phyloP scores from a whole-genome alignment of 2,888 invertebrate genomes.

The Drosophila mercatorum region DNA sequence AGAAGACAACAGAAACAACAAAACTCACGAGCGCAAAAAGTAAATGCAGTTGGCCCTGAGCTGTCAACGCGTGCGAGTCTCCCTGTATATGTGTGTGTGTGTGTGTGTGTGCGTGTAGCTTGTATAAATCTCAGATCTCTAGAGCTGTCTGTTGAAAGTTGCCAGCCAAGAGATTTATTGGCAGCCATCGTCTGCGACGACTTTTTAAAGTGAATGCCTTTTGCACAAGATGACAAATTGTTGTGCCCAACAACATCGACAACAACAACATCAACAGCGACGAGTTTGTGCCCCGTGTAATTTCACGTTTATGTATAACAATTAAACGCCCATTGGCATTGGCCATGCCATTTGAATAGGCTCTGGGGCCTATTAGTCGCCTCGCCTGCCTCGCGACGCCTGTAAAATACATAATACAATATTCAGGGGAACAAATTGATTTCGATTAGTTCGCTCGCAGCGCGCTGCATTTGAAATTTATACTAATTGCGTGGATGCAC shows the following conservation, averaged over 20 bases:
- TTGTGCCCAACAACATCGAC: slow-evolving; percentile 34
- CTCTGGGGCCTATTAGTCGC: slow-evolving; percentile 30
- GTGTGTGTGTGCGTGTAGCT: slow-evolving; percentile 19
- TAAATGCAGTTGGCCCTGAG: slow-evolving; percentile 79
- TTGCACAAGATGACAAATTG: slow-evolving; percentile 70
- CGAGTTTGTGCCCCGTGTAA: slow-evolving; percentile 10
- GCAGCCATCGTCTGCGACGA: slow-evolving; percentile 61
- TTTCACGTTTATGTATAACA: slow-evolving; percentile 5
- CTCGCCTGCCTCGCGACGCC: slow-evolving; percentile 2
- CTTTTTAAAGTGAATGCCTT: slow-evolving; percentile 76
- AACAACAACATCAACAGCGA: background rate
- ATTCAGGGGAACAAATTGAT: slow-evolving; percentile 35
- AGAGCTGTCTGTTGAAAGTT: slow-evolving; percentile 65
- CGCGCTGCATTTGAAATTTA: slow-evolving; percentile 17
- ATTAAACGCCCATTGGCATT: slow-evolving; percentile 37
- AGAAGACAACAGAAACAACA: slow-evolving; percentile 15
- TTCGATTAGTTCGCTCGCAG: slow-evolving; percentile 35
- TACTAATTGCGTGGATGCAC: slow-evolving; percentile 18
- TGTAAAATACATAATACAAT: slow-evolving; percentile 33
- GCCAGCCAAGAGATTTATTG: slow-evolving; percentile 70
- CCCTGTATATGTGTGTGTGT: slow-evolving; percentile 23
- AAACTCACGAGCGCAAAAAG: slow-evolving; percentile 51
- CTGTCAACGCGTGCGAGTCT: slow-evolving; percentile 56
- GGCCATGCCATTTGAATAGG: slow-evolving; percentile 37
- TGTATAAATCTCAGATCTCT: slow-evolving; percentile 43